These are phyloP conservation scores for Euura saliciscinereae DNA, from an alignment of 1,140 invertebrate species.

Conservation along the genomic window DNA sequence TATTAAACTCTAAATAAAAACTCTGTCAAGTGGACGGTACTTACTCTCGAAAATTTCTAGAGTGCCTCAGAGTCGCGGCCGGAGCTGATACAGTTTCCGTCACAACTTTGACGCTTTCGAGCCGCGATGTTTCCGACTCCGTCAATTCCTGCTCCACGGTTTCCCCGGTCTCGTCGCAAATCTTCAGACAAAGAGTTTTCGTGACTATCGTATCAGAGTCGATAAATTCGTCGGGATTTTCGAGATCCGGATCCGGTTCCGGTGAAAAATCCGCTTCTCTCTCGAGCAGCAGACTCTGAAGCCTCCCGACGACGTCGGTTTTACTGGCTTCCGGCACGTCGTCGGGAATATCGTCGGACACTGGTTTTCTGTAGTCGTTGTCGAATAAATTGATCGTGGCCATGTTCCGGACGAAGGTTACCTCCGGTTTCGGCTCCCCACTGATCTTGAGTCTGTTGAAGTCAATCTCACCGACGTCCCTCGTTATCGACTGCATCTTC, in stretches of 20 bases:
- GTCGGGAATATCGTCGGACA: conserved; percentile 20
- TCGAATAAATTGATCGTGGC: conserved; percentile 30
- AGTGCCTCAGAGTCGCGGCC: conserved; percentile 10
- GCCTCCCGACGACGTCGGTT: conserved; percentile 7
- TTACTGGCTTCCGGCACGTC: neutral
- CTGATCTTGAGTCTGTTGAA: conserved; percentile 34
- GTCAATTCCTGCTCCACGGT: neutral
- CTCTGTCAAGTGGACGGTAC: neutral
- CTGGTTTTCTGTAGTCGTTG: conserved; percentile 21
- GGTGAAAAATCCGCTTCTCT: neutral
- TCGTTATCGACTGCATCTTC: conserved; percentile 17
- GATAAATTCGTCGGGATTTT: neutral
- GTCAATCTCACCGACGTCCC: conserved; percentile 25
- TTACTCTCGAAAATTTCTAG: conserved; percentile 32
- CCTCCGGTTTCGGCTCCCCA: conserved; percentile 25
- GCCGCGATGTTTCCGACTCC: conserved; percentile 17
- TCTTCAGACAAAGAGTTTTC: conserved; percentile 16
- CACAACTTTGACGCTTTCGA: neutral
- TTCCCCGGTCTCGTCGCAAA: conserved; percentile 15
- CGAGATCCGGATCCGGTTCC: neutral
- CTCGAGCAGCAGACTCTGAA: conserved; percentile 15
- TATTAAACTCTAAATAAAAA: too few relatives aligned
- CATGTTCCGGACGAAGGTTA: conserved; percentile 26
- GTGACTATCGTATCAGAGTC: neutral
- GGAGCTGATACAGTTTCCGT: neutral